phyloP scores from a whole-genome alignment of 2,797 vertebrate genomes.

The Onychomys leucogaster region DNA sequence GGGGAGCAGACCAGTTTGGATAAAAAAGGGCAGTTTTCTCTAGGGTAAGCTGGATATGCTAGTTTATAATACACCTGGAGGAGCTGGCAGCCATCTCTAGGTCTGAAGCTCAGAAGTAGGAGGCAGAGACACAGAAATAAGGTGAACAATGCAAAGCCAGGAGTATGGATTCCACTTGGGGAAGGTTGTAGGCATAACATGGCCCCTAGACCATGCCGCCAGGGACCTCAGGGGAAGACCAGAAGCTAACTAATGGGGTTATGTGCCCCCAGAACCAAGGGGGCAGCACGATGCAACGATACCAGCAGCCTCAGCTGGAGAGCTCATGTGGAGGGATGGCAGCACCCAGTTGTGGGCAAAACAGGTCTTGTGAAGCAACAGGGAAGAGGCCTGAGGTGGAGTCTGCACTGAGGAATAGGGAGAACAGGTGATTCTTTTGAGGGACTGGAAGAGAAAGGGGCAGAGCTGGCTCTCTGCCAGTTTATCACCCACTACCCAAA shows the following conservation, averaged over 20 bases:
- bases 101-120: neutral
- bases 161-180: neutral
- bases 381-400: neutral
- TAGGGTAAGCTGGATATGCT: neutral
- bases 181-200: neutral
- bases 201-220: neutral
- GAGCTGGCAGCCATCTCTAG: neutral
- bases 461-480: neutral
- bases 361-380: neutral
- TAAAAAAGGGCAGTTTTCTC: neutral
- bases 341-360: rapidly evolving
- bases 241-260: neutral
- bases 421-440: no score
- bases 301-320: neutral
- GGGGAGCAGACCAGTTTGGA: neutral
- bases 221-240: neutral
- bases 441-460: neutral
- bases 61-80: neutral
- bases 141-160: neutral
- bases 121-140: neutral
- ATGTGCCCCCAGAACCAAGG: neutral
- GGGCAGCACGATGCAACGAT: rapidly evolving
- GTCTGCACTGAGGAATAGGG: neutral
- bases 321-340: rapidly evolving
- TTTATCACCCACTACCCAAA: no score